Evolutionary conservation across 2,888 invertebrate genomes (phyloP).

Genomic region (Coelopa pilipes): DNA sequence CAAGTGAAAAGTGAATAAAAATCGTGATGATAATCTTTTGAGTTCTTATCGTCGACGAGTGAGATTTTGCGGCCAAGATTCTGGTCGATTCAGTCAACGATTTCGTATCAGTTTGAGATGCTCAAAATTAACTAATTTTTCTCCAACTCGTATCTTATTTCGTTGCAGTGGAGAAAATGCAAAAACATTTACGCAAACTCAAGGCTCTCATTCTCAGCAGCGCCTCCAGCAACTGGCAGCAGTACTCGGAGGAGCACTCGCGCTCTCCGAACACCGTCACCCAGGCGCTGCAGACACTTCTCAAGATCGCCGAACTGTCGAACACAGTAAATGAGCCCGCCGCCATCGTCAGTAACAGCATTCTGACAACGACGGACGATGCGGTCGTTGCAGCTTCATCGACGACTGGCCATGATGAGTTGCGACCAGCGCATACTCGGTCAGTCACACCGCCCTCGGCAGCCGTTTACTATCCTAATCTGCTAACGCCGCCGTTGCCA

Average conservation of each 20-base stretch:
- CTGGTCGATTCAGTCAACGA: too few species aligned
- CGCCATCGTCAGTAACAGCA: constrained; percentile 46
- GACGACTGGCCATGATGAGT: neutral
- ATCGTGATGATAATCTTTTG: neutral
- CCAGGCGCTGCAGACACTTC: constrained; percentile 62
- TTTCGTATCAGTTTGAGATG: neutral
- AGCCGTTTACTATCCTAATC: constrained; percentile 15
- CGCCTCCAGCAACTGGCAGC: constrained; percentile 56
- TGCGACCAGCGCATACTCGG: constrained; percentile 33
- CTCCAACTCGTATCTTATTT: neutral
- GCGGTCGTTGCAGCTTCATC: constrained; percentile 30
- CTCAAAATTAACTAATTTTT: neutral
- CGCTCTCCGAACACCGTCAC: constrained; percentile 58
- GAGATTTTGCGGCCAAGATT: too few species aligned
- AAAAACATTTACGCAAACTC: constrained; percentile 61
- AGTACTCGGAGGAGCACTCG: constrained; percentile 57
- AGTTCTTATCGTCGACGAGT: neutral
- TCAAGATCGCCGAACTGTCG: constrained; percentile 62
- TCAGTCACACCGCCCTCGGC: constrained; percentile 52
- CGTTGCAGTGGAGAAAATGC: constrained; percentile 60
- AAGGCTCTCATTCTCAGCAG: constrained; percentile 60
- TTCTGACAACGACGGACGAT: constrained; percentile 17
- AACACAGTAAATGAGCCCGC: constrained; percentile 52
- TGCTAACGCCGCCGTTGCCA: neutral
- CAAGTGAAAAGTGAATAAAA: neutral